A percentile compares a stretch with the other conserved stretches of the same genome.
Evolutionary conservation across 2,888 invertebrate species (phyloP).

Genomic region (Acanthosepion lycidas): DNA sequence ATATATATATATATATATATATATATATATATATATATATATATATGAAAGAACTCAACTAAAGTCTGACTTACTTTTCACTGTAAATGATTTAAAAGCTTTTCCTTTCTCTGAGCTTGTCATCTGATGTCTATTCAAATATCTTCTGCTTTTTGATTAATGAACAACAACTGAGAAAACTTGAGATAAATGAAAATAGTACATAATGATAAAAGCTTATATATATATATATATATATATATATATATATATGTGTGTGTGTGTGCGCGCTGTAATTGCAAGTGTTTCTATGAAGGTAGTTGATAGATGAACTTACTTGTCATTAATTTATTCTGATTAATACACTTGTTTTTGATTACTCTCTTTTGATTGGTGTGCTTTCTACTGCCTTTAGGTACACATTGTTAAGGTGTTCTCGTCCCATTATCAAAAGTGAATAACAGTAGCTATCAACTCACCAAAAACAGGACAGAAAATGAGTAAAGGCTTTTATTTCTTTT

Average conservation of each 20-base stretch:
- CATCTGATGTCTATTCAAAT: conserved; percentile 1
- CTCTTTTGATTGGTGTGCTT: neutral
- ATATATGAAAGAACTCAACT: too few species aligned
- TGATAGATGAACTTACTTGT: too few species aligned
- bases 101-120: neutral
- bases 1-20: neutral
- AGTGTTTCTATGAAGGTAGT: neutral
- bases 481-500: neutral
- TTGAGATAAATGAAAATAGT: neutral
- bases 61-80: neutral
- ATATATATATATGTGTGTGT: neutral
- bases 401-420: neutral
- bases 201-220: neutral
- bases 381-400: neutral
- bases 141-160: neutral
- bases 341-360: too few species aligned
- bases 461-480: neutral
- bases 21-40: neutral
- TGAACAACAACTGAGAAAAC: neutral
- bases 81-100: neutral
- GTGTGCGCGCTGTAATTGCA: neutral
- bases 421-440: neutral
- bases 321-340: too few species aligned
- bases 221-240: conserved; percentile 33
- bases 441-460: neutral